phyloP scores from a whole-genome alignment of 2,888 invertebrate species.

The Diarsia brunnea region DNA sequence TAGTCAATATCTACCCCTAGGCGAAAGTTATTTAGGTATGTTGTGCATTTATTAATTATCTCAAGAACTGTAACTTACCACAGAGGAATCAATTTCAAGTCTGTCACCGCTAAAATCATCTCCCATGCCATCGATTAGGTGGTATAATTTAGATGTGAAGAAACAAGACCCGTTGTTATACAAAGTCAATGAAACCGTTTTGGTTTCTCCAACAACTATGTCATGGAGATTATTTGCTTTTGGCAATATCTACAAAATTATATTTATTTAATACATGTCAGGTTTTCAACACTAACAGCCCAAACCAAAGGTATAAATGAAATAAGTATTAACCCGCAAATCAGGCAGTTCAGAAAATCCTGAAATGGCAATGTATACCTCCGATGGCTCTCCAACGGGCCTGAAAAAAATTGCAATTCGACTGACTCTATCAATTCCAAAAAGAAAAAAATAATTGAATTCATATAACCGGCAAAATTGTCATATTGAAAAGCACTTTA shows the following conservation, averaged over 20 bases:
- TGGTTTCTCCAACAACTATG: slow-evolving; percentile 79
- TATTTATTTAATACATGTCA: neutral
- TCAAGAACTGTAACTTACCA: slow-evolving; percentile 74
- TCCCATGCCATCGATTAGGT: slow-evolving; percentile 80
- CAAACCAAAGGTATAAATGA: neutral
- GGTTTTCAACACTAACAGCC: neutral
- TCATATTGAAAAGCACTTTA: slow-evolving; percentile 25
- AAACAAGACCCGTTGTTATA: slow-evolving; percentile 84
- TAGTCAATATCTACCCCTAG: neutral
- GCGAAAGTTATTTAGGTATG: neutral
- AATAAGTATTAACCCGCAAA: slow-evolving; percentile 70
- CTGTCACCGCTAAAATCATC: slow-evolving; percentile 81
- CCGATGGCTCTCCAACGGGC: slow-evolving; percentile 84
- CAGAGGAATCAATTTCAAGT: slow-evolving; percentile 80
- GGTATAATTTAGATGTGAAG: slow-evolving; percentile 83
- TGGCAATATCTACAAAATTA: slow-evolving; percentile 79
- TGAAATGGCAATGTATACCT: slow-evolving; percentile 81
- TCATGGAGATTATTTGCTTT: slow-evolving; percentile 83
- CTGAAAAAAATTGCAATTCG: slow-evolving; percentile 70
- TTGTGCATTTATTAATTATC: neutral
- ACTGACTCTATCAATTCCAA: neutral
- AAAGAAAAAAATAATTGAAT: neutral
- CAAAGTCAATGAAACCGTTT: slow-evolving; percentile 75
- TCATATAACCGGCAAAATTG: neutral
- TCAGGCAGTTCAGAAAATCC: slow-evolving; percentile 87